Evolutionary conservation across 2,797 vertebrate genomes (phyloP), one percentile per base, ranked within the genome.

Genomic region (Paedocypris micromegethes): DNA sequence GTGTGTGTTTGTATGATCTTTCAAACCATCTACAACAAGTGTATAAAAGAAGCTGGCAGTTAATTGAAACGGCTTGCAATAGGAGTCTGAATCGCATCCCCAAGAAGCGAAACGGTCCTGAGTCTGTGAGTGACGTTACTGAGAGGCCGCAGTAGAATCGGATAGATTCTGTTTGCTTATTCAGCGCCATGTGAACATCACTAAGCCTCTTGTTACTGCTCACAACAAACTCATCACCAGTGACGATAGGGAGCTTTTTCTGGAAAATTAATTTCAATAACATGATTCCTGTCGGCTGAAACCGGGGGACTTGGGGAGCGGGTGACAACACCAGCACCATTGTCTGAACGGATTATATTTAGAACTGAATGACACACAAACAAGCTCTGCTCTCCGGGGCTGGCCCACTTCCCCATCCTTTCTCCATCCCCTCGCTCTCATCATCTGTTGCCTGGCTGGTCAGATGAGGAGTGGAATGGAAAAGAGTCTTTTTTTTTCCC

Each of bases 151-250:
- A 43, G 60, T 42, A 68, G 23, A 69, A 64, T 58, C 39, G 59
- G 60, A 69, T 45, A 43, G 39, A 38, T 58, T 5, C 46, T 47
- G 46, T 47, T 1, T 57, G 7, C 66, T 0, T 67, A 79, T 73
- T 73, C 78, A 23, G 23, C 57, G 76, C 68, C 37, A 9, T 59
- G 64, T 69, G 76, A 68, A 59, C 80, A 59, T 78, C 77, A 68
- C 76, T 83, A 72, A 72, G 80, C 70, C 80, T 77, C 55, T 58
- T 45, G n/a, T 58, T 6, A 44, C 9, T 40, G 37, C 46, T 57
- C 70, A 76, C 78, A 80, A 77, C 1, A 47, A 38, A 0, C 77
- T 81, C 65, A 52, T 73, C 77, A 77, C 72, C 9, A 57, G 65
- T 57, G 52, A 82, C 1, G n/a, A n/a, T 40, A 58, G 6, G 9